Conservation (phyloP, 2,888 invertebrate genomes). For the Campoplex capitator region DNA sequence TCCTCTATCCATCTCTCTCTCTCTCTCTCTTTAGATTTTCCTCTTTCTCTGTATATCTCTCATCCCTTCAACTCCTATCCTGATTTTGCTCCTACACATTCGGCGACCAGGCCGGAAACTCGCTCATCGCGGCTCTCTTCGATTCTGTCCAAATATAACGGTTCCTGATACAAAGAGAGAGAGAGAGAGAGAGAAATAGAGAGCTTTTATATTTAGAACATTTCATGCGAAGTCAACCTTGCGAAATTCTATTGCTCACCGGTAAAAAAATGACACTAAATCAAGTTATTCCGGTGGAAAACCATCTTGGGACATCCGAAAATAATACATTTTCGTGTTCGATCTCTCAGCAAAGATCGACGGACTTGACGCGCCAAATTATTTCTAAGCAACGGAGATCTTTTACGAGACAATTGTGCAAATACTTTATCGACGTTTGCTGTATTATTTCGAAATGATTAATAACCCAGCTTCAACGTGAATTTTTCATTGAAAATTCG, state of each 20-base stretch:
- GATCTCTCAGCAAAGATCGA: neutral
- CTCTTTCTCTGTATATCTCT: conserved; percentile 1
- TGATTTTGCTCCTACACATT: conserved; percentile 48
- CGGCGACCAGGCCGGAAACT: conserved; percentile 41
- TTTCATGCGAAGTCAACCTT: conserved; percentile 27
- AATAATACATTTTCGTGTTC: neutral
- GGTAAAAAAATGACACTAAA: neutral
- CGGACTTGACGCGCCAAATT: neutral
- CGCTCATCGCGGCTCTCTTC: conserved; percentile 75
- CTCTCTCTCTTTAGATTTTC: conserved; percentile 1
- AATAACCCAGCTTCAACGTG: neutral
- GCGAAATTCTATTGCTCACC: neutral
- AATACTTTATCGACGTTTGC: neutral
- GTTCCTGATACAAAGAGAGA: conserved; percentile 72
- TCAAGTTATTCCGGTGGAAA: neutral
- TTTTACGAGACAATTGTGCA: neutral
- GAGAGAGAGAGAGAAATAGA: conserved; percentile 54
- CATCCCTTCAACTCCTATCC: conserved; percentile 65
- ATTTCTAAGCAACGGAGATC: neutral
- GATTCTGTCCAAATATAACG: conserved; percentile 84
- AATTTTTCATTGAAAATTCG: neutral
- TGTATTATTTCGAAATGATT: neutral
- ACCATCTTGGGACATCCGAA: neutral
- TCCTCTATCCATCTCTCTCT: neutral
- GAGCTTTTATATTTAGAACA: conserved; percentile 40